Evolutionary conservation across 2,888 invertebrate genomes (phyloP).

Genomic region (Litoditis marina): DNA sequence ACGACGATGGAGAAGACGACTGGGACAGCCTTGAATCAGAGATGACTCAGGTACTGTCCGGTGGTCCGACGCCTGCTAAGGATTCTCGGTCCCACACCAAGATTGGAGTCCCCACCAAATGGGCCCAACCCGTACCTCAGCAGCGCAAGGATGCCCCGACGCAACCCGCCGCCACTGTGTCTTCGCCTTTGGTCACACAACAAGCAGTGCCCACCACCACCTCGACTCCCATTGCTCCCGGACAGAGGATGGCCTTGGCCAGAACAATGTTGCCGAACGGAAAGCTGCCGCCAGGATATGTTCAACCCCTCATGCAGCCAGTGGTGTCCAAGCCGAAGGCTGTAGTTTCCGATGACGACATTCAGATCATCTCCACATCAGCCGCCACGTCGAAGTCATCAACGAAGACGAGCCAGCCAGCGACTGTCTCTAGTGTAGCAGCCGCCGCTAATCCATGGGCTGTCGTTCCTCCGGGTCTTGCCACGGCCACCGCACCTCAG

Average conservation of each 20-base stretch:
- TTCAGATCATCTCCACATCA: no score
- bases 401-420: no score
- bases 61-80: no score
- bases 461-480: no score
- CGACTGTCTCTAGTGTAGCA: no score
- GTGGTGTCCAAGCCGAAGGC: no score
- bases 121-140: constrained; percentile 13
- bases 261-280: constrained; percentile 31
- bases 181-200: neutral
- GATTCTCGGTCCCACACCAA: neutral
- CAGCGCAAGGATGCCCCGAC: neutral
- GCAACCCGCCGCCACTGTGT: neutral
- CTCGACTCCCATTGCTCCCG: constrained; percentile 29
- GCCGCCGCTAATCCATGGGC: no score
- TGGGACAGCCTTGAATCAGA: constrained; percentile 9
- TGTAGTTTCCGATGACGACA: no score
- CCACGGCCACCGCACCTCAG: no score
- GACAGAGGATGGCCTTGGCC: constrained; percentile 27
- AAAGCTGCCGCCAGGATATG: neutral
- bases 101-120: constrained; percentile 2
- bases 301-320: neutral
- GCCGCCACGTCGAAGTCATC: no score
- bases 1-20: constrained; percentile 9
- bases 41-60: neutral
- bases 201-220: neutral